Evolutionary conservation across 2,797 vertebrate genomes (phyloP), one percentile per base, ranked within the genome.

Genomic region (Paratrypauchen microcephalus): DNA sequence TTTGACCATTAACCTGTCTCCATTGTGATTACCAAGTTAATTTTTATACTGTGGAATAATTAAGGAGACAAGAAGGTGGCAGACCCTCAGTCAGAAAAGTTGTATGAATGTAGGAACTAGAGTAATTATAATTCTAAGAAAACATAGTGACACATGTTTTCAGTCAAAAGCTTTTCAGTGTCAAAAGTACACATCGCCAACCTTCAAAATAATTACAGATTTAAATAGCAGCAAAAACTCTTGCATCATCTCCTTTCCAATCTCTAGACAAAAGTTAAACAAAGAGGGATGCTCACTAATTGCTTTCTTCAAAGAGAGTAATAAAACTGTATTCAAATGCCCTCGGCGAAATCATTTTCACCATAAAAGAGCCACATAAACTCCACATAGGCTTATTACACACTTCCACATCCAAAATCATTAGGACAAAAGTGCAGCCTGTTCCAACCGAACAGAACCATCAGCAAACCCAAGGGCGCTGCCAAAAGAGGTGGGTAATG

Each of bases 301-400:
- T 71, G 60, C 36, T 54, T 36, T 45, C 30, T 76, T 72, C 55
- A 65, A 69, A 80, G 66, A 47, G 21, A 28, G 62, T 24, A 26
- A 28, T 75, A 75, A 70, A 81, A 58, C 24, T 11, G 48, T 3
- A 24, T 58, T 41, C 47, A 73, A 74, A 50, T 26, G 65, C 60
- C 52, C 61, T 64, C 18, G 12, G 55, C 71, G 24, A 65, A 56
- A 71, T 60, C 5, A 36, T 21, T 41, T 59, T 52, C 13, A 21
- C 71, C 60, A 64, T 48, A 66, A 78, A 73, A 71, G 48, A 9
- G 11, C 13, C 23, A 41, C 6, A 45, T 74, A 70, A 68, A 63
- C 72, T 65, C 26, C 1, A 26, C 39, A 71, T 19, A 13, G 19
- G 39, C 71, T 78, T 58, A 77, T 59, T 67, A 61, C 32, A 5